A percentile compares a stretch with the other conserved stretches of the same genome.
Evolutionary conservation across 2,113 vertebrate species (phyloP).

Genomic region (Nanorana parkeri): DNA sequence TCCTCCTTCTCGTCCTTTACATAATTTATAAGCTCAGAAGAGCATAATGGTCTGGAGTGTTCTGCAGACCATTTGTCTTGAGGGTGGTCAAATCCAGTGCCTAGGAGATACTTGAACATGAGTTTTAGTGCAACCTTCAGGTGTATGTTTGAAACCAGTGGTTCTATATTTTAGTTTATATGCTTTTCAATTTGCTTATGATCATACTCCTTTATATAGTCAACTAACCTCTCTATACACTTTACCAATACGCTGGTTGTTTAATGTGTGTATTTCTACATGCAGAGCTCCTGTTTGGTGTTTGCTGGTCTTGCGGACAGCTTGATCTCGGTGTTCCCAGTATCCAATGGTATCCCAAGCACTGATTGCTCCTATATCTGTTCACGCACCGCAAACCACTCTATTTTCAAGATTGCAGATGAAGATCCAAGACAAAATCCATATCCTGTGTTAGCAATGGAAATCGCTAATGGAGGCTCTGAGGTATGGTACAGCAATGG

Average conservation of each 20-base stretch:
- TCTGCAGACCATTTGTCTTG: too few species aligned
- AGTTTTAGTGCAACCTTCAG: too few species aligned
- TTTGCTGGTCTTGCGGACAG: constrained; percentile 91
- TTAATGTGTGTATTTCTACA: background rate
- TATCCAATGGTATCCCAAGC: constrained; percentile 78
- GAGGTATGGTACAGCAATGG: constrained; percentile 97
- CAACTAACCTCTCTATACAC: too few species aligned
- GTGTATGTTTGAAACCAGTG: background rate
- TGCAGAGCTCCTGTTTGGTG: constrained; percentile 80
- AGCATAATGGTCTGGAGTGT: too few species aligned
- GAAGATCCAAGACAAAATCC: constrained; percentile 86
- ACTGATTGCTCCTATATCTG: constrained; percentile 88
- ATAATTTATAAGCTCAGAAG: too few species aligned
- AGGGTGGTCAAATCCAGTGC: too few species aligned
- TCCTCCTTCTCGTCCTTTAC: too few species aligned
- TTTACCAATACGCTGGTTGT: background rate
- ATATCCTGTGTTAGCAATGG: constrained; percentile 84
- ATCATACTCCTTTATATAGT: too few species aligned
- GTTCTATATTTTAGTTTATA: too few species aligned
- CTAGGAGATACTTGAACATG: too few species aligned
- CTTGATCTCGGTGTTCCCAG: constrained; percentile 80
- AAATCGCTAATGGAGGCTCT: constrained; percentile 76
- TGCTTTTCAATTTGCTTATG: too few species aligned
- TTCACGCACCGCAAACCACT: constrained; percentile 89
- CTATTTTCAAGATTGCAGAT: constrained; percentile 81